Evolutionary conservation across 2,888 invertebrate genomes (phyloP).

Genomic region (Listrodromus nycthemerus): DNA sequence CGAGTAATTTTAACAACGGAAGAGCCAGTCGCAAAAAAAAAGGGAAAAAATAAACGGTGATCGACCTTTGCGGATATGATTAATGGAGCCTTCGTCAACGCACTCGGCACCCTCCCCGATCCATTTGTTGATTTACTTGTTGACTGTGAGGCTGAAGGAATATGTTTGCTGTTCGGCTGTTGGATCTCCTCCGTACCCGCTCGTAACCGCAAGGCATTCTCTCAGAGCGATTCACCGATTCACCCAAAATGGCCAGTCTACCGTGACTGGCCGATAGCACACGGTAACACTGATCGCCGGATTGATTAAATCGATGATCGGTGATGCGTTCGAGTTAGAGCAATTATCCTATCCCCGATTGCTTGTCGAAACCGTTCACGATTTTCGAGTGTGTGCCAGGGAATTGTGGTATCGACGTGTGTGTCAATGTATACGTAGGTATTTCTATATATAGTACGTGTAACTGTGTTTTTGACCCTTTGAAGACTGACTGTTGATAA

Average conservation of each 20-base stretch:
- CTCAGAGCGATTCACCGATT: conserved; percentile 41
- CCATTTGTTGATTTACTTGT: conserved; percentile 29
- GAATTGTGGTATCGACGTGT: conserved; percentile 54
- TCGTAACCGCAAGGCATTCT: conserved; percentile 21
- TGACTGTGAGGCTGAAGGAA: conserved; percentile 19
- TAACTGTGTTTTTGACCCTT: conserved; percentile 35
- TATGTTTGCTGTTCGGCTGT: conserved; percentile 30
- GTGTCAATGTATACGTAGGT: conserved; percentile 41
- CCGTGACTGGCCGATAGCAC: neutral
- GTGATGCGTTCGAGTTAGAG: conserved; percentile 46
- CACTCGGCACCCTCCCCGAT: conserved; percentile 5
- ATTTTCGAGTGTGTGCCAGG: conserved; percentile 36
- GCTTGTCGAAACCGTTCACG: conserved; percentile 22
- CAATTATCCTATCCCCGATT: conserved; percentile 39
- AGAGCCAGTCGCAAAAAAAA: conserved; percentile 28
- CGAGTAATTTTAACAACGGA: conserved; percentile 25
- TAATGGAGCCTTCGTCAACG: conserved; percentile 5
- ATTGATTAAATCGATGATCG: conserved; percentile 41
- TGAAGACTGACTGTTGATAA: conserved; percentile 8
- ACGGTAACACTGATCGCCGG: conserved; percentile 20
- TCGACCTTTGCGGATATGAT: conserved; percentile 17
- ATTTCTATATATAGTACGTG: conserved; percentile 37
- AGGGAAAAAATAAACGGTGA: neutral
- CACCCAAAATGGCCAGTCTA: conserved; percentile 20
- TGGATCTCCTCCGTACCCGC: conserved; percentile 15